Base-by-base conservation (phyloP, 2,888 invertebrate species). In the Drosophila anomalata region DNA sequence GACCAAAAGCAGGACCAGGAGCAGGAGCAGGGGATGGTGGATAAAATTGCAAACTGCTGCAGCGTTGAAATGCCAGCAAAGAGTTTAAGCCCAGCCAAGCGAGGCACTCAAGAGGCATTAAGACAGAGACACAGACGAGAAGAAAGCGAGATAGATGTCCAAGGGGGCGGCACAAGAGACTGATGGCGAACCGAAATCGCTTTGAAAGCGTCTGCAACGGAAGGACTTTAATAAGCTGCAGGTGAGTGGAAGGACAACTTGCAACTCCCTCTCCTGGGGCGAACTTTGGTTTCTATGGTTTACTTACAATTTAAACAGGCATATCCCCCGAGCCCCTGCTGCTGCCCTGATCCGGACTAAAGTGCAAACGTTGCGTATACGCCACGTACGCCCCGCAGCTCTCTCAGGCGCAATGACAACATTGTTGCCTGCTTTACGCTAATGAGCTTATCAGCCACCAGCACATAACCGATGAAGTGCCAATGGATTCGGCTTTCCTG, bases 61-160 rank as follows among this genome's bases (percentile, higher is more conserved):
- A 58, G 74, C 72, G 63, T 60, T 70, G 63, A 78, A 76, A 75
- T 74, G 71, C 76, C 74, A 74, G 78, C 76, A 76, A 85, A 77
- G 83, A 81, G 83, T 83, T 82, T 79, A 83, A 85, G 58, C 83
- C 76, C 86, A 81, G 76, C 78, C 86, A 81, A 81, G 80, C 86
- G 83, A 17, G 55, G 73, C 80, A 75, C 77, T 82, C 76, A 75
- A 86, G 78, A 75, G 78, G 87, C 81, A 86, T 86, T 82, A 86
- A 75, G 66, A 69, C 60, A 59, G 65, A 70, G 65, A 63, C 61
- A 66, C 31, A 48, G 42, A 55, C 41, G 12, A 44, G 54, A 36
- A 53, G 52, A 69, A 44, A 39, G 39, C 36, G 9, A 58, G 42
- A 52, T 29, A 50, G 26, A 48, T 50, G 12, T 52, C 22, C 46